Base-by-base conservation (phyloP, 1,140 invertebrate species). In the Onthophagus taurus region DNA sequence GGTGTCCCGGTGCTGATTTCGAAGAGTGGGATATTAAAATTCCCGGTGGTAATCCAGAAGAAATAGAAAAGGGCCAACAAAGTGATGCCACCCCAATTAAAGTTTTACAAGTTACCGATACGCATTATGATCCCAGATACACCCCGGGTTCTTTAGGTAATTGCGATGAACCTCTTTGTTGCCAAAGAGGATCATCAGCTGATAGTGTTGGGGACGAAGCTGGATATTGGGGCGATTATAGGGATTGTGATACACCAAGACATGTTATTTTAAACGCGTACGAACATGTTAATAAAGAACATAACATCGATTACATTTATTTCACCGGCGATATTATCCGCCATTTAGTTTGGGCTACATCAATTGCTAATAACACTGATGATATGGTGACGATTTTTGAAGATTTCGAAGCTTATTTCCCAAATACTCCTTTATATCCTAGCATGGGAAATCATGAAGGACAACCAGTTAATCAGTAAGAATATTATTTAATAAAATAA, bases 391-490 rank as follows among this genome's bases (percentile, higher is more conserved):
- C 74, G 43, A 64, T 76, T 17, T 72, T 72, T 17, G 47, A 67
- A 2, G 63, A 74, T 42, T 65, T 90, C 11, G 67, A 71, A 7
- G 56, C 72, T 29, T 68, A 70, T 12, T 82, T 89, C 50, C 68
- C 72, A 0, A 66, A 77, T 31, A 76, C 72, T 14, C 65, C 71
- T 2, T 69, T 93, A 2, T 80, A 77, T 57, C 77, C 81, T 5
- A 72, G 78, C 26, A 61, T 93, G 29, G 89, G 89, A 33, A 94
- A 94, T 60, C 90, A 94, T 53, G 89, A 94, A 64, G 73, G 83
- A 31, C 77, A 85, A 64, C 89, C 89, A 2, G 70, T 85, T 6
- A 89, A 92, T 67, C 75, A 79, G 81, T 87, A 68, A 74, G 72
- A 65, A 37, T 21, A 4, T 17, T 12, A 12, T 12, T 9, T 33